phyloP scores from a whole-genome alignment of 1,140 invertebrate genomes.

The Anoplolepis gracilipes region DNA sequence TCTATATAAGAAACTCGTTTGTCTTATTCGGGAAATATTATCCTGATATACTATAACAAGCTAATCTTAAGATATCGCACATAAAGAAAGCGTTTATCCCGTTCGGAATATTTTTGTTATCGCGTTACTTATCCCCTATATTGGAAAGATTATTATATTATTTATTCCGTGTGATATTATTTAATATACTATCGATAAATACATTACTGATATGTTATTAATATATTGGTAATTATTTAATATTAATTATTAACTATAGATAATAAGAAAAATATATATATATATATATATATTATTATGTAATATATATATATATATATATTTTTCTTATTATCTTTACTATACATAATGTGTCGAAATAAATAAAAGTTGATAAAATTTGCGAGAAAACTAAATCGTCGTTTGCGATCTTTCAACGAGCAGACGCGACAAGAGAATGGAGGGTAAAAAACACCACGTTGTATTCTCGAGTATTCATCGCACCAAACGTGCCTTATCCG shows the following conservation, averaged over 20 bases:
- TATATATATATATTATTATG: no score
- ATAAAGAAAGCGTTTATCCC: background rate
- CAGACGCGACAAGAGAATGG: background rate
- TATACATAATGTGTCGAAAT: background rate
- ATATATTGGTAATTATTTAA: no score
- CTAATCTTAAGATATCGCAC: background rate
- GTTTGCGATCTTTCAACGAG: constrained; percentile 19
- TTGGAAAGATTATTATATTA: background rate
- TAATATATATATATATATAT: no score
- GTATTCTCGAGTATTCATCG: constrained; percentile 43
- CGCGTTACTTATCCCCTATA: background rate
- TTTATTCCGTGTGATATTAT: no score
- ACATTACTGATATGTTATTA: no score
- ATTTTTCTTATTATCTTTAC: background rate
- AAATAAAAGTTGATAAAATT: background rate
- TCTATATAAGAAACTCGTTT: no score
- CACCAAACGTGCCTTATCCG: constrained; percentile 53
- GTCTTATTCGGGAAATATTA: background rate
- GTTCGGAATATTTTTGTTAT: background rate
- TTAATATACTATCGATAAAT: no score
- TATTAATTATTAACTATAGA: no score
- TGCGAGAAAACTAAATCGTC: background rate
- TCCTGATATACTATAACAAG: background rate
- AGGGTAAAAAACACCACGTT: background rate
- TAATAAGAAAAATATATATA: no score